Percentiles rank a stretch among this genome's conserved stretches.
Evolutionary conservation across 2,888 invertebrate genomes (phyloP).

Genomic region (Gisinianus flammeolus): DNA sequence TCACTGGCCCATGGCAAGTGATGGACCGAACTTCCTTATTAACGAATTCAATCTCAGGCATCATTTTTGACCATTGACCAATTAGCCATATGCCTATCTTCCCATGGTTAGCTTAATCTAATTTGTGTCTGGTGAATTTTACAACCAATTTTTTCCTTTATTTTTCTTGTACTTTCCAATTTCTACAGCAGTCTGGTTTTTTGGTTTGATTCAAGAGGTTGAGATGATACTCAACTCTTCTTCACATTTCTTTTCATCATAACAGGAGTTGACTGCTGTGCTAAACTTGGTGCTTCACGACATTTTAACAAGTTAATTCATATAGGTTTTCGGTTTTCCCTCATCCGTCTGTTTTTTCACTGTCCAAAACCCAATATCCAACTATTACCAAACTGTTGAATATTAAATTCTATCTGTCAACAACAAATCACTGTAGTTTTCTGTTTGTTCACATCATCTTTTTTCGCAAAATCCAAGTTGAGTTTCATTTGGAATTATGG

Average conservation of each 20-base stretch:
- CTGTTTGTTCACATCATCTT: neutral
- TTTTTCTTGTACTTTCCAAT: neutral
- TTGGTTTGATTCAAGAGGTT: conserved; percentile 27
- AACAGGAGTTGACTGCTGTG: neutral
- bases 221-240: conserved; percentile 17
- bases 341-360: neutral
- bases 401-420: too few relatives aligned
- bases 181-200: conserved; percentile 25
- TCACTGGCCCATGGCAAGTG: conserved; percentile 8
- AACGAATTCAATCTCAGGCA: conserved; percentile 37
- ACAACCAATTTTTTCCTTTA: neutral
- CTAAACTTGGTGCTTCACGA: conserved; percentile 5
- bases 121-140: conserved; percentile 3
- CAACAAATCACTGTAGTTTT: too few relatives aligned
- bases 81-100: conserved; percentile 39
- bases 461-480: neutral
- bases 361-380: neutral
- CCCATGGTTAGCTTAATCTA: conserved; percentile 41
- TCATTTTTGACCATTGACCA: conserved; percentile 15
- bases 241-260: neutral
- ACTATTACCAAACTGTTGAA: neutral
- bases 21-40: conserved; percentile 35
- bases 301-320: neutral
- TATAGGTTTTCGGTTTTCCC: neutral
- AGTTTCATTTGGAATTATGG: conserved; percentile 16